Base-by-base conservation (phyloP, 2,113 vertebrate species). In the Cercocebus atys region DNA sequence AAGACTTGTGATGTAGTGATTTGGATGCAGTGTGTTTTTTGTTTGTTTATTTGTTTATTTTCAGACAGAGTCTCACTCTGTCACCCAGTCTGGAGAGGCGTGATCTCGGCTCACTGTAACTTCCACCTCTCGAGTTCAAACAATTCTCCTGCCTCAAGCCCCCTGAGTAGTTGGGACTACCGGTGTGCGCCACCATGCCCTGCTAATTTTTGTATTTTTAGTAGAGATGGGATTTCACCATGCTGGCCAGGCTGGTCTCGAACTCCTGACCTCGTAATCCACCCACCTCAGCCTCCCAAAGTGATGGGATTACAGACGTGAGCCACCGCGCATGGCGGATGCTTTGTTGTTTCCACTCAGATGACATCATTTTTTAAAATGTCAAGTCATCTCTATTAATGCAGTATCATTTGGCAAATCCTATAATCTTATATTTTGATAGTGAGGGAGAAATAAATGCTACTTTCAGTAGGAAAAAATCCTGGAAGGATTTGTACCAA, bases 341-440 rank as follows among this genome's bases (percentile, higher is more conserved):
- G 68, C 32, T 20, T 83, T 94, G 68, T 95, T 96, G 57, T 88
- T 97, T 96, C 47, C 40, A 83, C 27, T 93, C 40, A 68, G 70
- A 64, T 92, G 88, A 95, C 61, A 66, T 82, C 80, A 75, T 73
- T 95, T 97, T 97, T 96, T 38, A 43, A 8, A 92, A 93, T 94
- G 96, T 95, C 93, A 91, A 95, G 92, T 96, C 92, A 96, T 95
- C 52, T 97, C 55, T 97, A 14, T 88, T 90, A 94, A 73, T 95
- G 84, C 84, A 91, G 55, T 88, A 72, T 88, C 23, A 73, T 64
- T 94, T 95, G 72, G 93, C 78, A 84, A 66, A 52, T 91, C 45
- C 25, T 88, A 72, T n/a, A 72, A 25, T 70, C 8, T 76, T 96
- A 25, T 90, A 47, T 96, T 83, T 83, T 95, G 84, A 82, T 89